Evolutionary conservation across 2,797 vertebrate genomes (phyloP).

Genomic region (Etheostoma perlongum): DNA sequence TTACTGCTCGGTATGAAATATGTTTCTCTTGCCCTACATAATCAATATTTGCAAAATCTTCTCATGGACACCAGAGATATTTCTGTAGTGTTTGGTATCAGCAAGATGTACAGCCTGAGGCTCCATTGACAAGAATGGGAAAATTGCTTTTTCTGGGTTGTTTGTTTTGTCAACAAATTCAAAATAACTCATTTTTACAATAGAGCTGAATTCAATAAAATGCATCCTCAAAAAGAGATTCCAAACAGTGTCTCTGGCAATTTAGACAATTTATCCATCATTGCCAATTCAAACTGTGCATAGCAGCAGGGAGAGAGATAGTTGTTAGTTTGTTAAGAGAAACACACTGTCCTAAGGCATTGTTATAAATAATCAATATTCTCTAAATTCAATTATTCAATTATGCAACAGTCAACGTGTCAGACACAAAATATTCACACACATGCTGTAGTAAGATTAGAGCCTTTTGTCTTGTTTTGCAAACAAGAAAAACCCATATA

Average conservation of each 20-base stretch:
- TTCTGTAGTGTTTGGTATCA: slow-evolving; percentile 33
- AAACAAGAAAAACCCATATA: background rate
- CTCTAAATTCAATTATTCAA: slow-evolving; percentile 53
- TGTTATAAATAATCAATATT: slow-evolving; percentile 50
- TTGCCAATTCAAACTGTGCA: slow-evolving; percentile 21
- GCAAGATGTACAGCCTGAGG: slow-evolving; percentile 33
- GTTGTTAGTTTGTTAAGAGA: slow-evolving; percentile 50
- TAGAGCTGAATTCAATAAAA: slow-evolving; percentile 32
- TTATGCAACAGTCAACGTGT: slow-evolving; percentile 44
- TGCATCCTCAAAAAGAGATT: slow-evolving; percentile 20
- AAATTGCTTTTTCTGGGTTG: slow-evolving; percentile 40
- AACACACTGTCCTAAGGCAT: slow-evolving; percentile 35
- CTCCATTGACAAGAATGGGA: slow-evolving; percentile 12
- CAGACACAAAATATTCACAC: slow-evolving; percentile 26
- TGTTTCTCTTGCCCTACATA: slow-evolving; percentile 1
- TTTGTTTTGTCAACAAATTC: slow-evolving; percentile 50
- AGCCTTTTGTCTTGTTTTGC: background rate
- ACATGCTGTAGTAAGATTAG: background rate
- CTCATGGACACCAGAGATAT: slow-evolving; percentile 21
- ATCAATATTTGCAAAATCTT: slow-evolving; percentile 46
- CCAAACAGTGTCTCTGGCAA: background rate
- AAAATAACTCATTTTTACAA: slow-evolving; percentile 30
- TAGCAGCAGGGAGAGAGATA: slow-evolving; percentile 9
- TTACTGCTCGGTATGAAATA: slow-evolving; percentile 14
- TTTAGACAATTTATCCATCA: slow-evolving; percentile 41